phyloP scores from a whole-genome alignment of 2,113 vertebrate genomes.

The Rhipidura dahli region DNA sequence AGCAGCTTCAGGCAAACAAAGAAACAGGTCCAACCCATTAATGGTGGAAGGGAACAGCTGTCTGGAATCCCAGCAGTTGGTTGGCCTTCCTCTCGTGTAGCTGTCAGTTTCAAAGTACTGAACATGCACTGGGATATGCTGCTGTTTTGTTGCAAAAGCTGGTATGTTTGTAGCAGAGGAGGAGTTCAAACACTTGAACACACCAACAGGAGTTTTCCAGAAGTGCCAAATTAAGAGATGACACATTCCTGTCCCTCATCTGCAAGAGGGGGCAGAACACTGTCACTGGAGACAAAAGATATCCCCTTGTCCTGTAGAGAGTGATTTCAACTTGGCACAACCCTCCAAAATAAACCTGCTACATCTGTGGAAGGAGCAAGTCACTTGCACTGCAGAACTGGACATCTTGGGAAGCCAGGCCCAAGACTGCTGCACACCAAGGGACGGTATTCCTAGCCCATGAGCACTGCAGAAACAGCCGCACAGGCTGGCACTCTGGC shows the following conservation, averaged over 20 bases:
- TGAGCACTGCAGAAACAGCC: rapidly evolving
- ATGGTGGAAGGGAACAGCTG: neutral
- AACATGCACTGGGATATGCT: neutral
- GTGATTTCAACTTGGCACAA: neutral
- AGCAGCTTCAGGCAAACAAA: neutral
- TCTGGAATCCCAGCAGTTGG: neutral
- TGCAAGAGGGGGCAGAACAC: neutral
- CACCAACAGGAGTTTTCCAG: neutral
- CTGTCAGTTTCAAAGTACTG: neutral
- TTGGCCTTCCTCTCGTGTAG: neutral
- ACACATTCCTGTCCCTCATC: too few relatives aligned
- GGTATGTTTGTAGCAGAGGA: neutral
- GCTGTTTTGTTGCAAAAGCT: neutral
- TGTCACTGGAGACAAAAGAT: neutral
- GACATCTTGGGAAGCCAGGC: neutral
- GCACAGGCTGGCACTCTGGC: too few relatives aligned
- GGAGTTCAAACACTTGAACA: neutral
- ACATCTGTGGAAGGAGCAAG: rapidly evolving
- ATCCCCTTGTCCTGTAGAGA: neutral
- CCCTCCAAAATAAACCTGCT: neutral
- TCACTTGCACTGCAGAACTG: rapidly evolving
- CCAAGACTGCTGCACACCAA: neutral
- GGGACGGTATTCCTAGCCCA: rapidly evolving
- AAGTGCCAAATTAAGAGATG: neutral
- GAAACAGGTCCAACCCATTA: neutral